phyloP scores from a whole-genome alignment of 2,797 vertebrate genomes.

The Pygocentrus nattereri region DNA sequence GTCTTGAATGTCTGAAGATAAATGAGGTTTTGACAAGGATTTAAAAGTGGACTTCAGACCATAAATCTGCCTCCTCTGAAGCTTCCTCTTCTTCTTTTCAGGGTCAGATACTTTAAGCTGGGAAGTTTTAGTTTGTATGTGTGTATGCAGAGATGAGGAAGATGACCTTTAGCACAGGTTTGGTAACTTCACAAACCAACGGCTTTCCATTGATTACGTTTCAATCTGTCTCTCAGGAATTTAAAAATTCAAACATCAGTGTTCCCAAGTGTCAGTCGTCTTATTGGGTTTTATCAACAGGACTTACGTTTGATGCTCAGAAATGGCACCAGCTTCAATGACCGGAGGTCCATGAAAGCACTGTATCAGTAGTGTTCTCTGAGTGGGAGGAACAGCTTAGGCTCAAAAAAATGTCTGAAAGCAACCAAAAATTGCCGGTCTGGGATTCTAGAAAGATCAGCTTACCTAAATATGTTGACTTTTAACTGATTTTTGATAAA shows the following conservation, averaged over 20 bases:
- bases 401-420: background rate
- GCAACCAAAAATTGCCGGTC: background rate
- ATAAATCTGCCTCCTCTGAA: conserved; percentile 32
- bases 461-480: too few species aligned
- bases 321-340: background rate
- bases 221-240: conserved; percentile 12
- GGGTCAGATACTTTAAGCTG: conserved; percentile 24
- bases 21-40: conserved; percentile 36
- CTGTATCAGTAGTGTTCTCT: background rate
- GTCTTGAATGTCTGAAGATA: conserved; percentile 4
- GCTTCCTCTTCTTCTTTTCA: conserved; percentile 17
- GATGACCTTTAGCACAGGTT: conserved; percentile 24
- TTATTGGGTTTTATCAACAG: background rate
- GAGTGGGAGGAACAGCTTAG: background rate
- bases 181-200: conserved; percentile 7
- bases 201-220: conserved; percentile 1
- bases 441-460: too few species aligned
- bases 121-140: background rate
- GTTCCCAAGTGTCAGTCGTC: background rate
- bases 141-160: background rate
- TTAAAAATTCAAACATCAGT: background rate
- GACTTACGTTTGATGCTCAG: background rate
- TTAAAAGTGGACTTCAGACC: conserved; percentile 26
- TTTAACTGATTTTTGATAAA: too few species aligned
- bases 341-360: too few species aligned